Conservation (phyloP, 2,888 invertebrate species). For the Melieria picta region DNA sequence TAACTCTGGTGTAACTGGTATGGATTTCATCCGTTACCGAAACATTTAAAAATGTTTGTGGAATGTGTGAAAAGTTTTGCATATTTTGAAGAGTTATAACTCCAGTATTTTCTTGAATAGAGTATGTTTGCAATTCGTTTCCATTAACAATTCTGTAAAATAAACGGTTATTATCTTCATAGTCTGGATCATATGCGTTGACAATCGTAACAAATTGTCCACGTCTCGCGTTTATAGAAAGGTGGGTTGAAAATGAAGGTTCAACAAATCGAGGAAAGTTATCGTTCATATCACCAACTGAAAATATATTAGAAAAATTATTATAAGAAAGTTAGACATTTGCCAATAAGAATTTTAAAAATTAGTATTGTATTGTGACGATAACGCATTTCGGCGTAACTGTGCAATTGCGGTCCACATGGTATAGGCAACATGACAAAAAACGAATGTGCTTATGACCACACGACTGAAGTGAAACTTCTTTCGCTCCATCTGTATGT, state of each 20-base stretch:
- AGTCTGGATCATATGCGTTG: conserved; percentile 89
- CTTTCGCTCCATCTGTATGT: too few relatives aligned
- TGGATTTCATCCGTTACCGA: conserved; percentile 97
- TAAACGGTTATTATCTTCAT: conserved; percentile 77
- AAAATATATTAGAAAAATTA: conserved; percentile 9
- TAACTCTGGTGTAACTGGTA: conserved; percentile 85
- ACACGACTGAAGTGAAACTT: too few relatives aligned
- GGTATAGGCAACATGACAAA: too few relatives aligned
- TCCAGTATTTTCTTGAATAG: conserved; percentile 71
- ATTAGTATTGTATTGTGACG: too few relatives aligned
- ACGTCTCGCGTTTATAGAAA: conserved; percentile 84
- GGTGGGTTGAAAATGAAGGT: conserved; percentile 78
- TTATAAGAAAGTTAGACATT: not conserved
- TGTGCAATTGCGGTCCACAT: too few relatives aligned
- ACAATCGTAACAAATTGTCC: conserved; percentile 90
- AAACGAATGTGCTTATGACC: too few relatives aligned
- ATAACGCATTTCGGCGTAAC: too few relatives aligned
- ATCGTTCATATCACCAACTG: conserved; percentile 91
- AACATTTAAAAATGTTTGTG: conserved; percentile 81
- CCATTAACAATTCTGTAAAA: conserved; percentile 85
- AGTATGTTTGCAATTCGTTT: conserved; percentile 80
- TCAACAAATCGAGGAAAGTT: conserved; percentile 88
- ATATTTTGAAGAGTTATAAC: conserved; percentile 79
- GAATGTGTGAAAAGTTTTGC: conserved; percentile 75
- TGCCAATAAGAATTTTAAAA: not conserved